Conservation (phyloP, 2,113 vertebrate genomes). For the Ciconia maguari region DNA sequence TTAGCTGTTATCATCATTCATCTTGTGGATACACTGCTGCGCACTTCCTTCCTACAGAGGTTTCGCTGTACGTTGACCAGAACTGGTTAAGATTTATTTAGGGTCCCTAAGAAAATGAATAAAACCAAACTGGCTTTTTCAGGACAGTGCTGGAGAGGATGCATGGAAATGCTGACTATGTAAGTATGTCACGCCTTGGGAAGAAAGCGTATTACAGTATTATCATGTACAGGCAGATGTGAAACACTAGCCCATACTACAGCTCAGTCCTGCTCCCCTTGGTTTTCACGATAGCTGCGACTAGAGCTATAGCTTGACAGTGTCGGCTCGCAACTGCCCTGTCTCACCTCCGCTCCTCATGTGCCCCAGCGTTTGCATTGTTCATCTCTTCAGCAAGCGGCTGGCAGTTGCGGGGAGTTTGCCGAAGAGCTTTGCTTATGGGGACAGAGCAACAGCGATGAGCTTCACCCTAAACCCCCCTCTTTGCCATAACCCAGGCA, state of each 20-base stretch:
- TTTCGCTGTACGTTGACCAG: not conserved
- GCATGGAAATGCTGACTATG: not conserved
- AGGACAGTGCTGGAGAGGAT: not conserved
- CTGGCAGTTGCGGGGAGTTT: not conserved
- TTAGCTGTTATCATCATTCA: not conserved
- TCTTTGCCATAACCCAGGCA: not conserved
- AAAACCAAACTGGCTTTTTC: not conserved
- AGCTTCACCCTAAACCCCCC: not conserved
- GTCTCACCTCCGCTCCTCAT: not conserved
- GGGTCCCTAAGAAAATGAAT: not conserved
- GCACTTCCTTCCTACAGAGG: not conserved
- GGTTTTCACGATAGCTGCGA: fast-evolving
- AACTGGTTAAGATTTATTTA: not conserved
- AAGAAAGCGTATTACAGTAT: not conserved
- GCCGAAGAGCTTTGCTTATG: fast-evolving
- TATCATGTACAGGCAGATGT: not conserved
- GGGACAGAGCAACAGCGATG: not conserved
- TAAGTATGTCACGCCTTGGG: not conserved
- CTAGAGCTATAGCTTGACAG: not conserved
- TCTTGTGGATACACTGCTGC: not conserved
- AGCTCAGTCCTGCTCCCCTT: not conserved
- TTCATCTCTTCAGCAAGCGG: fast-evolving
- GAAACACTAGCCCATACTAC: not conserved
- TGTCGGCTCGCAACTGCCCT: fast-evolving
- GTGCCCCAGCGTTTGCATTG: not conserved